Conservation (phyloP, 1,140 invertebrate genomes). For the Drosophila simulans region DNA sequence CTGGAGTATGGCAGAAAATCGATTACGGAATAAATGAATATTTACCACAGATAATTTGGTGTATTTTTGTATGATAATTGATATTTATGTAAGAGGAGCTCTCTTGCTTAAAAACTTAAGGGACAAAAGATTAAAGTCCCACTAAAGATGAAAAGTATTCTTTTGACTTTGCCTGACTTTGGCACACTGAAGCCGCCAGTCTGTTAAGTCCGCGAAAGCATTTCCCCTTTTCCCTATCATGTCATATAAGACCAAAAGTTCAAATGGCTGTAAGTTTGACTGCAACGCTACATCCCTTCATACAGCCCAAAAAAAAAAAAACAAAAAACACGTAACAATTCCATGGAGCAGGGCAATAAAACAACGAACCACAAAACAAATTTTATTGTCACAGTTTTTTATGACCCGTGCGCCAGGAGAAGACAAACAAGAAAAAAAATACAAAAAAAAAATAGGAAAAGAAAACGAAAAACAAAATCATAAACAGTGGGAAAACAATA, state of each 20-base stretch:
- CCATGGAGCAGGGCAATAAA: conserved; percentile 49
- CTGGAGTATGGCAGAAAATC: conserved; percentile 33
- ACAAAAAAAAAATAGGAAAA: conserved; percentile 17
- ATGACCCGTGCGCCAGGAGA: conserved; percentile 47
- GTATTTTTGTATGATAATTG: not conserved
- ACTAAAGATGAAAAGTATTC: not conserved
- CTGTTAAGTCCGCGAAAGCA: conserved; percentile 21
- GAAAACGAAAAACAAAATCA: conserved; percentile 44
- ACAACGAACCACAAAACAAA: conserved; percentile 54
- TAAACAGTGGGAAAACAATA: conserved; percentile 43
- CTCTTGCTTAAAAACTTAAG: too few species aligned
- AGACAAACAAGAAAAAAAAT: conserved; percentile 57
- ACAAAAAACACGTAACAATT: conserved; percentile 8
- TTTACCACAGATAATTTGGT: conserved; percentile 17
- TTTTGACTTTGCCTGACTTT: conserved; percentile 39
- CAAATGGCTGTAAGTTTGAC: conserved; percentile 21
- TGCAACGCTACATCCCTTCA: conserved; percentile 8
- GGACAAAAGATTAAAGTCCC: conserved; percentile 6
- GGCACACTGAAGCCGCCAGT: conserved; percentile 19
- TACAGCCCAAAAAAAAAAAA: not conserved
- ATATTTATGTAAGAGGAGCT: not conserved
- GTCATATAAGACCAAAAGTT: conserved; percentile 5
- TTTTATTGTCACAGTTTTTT: conserved; percentile 72
- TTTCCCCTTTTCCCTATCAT: not conserved
- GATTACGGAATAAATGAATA: conserved; percentile 14